A percentile compares a stretch with the other conserved stretches of the same genome.
Evolutionary conservation across 2,888 invertebrate species (phyloP).

Genomic region (Agonopterix alstromeriana): DNA sequence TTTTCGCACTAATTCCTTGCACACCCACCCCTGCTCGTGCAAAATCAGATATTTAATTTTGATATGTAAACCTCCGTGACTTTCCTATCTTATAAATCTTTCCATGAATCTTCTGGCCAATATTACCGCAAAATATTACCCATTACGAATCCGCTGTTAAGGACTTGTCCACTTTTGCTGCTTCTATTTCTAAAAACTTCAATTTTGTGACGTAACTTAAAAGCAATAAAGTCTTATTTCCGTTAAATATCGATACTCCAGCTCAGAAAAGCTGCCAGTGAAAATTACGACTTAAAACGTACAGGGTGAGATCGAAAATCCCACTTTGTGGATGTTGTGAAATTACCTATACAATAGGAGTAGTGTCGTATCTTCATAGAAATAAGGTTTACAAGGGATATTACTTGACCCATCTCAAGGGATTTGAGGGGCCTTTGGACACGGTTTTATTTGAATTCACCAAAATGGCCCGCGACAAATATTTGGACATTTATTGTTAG

Average conservation of each 20-base stretch:
- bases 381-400: conserved; percentile 4
- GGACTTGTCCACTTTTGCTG: background rate
- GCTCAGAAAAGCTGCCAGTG: background rate
- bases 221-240: background rate
- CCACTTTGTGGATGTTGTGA: background rate
- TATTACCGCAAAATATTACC: conserved; percentile 70
- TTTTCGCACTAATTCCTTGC: background rate
- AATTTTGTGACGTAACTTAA: background rate
- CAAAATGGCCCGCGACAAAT: conserved; percentile 65
- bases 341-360: background rate
- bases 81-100: conserved; percentile 58
- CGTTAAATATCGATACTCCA: background rate
- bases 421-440: conserved; percentile 63
- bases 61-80: conserved; percentile 66
- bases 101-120: conserved; percentile 63
- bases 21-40: conserved; percentile 24
- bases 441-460: conserved; percentile 69
- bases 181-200: background rate
- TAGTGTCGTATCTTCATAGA: background rate
- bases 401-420: conserved; percentile 63
- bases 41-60: conserved; percentile 66
- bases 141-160: conserved; percentile 47
- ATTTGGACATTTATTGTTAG: conserved; percentile 71
- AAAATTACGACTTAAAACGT: background rate
- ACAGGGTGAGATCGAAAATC: background rate